phyloP scores from a whole-genome alignment of 2,888 invertebrate genomes.

The Unio delphinus region DNA sequence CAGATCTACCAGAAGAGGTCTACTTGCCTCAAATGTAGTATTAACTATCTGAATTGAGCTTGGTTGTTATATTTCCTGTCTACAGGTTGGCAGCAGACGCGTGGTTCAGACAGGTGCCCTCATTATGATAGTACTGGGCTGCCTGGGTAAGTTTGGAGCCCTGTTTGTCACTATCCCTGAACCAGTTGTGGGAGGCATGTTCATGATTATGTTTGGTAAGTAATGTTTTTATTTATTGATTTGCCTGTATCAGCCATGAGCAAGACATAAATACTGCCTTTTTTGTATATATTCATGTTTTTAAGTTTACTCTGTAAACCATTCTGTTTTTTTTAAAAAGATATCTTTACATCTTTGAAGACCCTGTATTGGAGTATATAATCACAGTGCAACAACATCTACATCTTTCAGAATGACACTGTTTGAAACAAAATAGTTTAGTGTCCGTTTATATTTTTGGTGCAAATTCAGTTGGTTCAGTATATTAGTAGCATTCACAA shows the following conservation, averaged over 20 bases:
- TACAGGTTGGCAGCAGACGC: conserved; percentile 71
- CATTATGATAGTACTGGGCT: conserved; percentile 70
- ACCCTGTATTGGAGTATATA: no score
- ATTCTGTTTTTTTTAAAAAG: no score
- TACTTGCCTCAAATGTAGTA: not conserved
- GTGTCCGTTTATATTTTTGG: no score
- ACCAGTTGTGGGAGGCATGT: conserved; percentile 72
- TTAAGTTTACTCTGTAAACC: no score
- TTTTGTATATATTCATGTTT: not conserved
- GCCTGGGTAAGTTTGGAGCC: conserved; percentile 73
- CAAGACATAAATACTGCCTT: not conserved
- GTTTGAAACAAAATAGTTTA: no score
- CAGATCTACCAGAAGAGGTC: no score
- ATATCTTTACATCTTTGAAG: no score
- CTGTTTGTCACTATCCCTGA: conserved; percentile 73
- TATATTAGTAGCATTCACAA: no score
- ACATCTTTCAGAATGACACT: no score
- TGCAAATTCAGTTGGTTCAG: no score
- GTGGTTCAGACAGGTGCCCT: conserved; percentile 72
- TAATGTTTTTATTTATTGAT: not conserved
- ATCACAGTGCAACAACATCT: no score
- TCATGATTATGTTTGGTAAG: conserved; percentile 68
- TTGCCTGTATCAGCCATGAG: not conserved
- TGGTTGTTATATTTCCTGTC: not conserved
- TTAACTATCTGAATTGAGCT: not conserved